A percentile compares a stretch with the other conserved stretches of the same genome.
Evolutionary conservation across 1,140 invertebrate species (phyloP).

Genomic region (Eubasilissa regina): DNA sequence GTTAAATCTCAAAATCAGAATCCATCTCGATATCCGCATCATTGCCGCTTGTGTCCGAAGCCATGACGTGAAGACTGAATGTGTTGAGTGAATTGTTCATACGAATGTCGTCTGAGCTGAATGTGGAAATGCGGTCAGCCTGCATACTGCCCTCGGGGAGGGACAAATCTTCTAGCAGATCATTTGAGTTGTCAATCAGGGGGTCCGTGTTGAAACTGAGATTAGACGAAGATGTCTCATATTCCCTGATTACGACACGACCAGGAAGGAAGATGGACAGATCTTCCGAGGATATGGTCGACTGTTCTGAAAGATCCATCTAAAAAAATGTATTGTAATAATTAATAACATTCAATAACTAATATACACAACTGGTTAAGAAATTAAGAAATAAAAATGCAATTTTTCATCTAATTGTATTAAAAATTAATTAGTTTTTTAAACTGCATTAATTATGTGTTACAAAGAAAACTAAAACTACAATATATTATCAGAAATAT

Average conservation of each 20-base stretch:
- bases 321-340: background rate
- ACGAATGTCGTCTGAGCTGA: background rate
- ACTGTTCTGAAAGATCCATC: conserved; percentile 9
- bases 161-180: background rate
- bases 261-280: background rate
- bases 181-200: background rate
- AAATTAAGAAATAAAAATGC: no score
- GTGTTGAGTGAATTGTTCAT: background rate
- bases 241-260: background rate
- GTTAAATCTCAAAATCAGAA: conserved; percentile 23
- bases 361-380: no score
- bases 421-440: no score
- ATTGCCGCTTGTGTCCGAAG: conserved; percentile 22
- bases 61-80: background rate
- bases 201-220: background rate
- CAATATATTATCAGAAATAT: no score
- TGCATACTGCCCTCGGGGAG: background rate
- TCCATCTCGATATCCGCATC: conserved; percentile 34
- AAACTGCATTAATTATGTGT: no score
- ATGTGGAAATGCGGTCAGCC: background rate
- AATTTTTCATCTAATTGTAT: no score
- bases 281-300: conserved; percentile 8
- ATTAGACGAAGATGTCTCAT: background rate
- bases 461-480: no score
- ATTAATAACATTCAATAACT: no score